These are phyloP conservation scores for Plusia festucae DNA, from an alignment of 2,888 invertebrate species.

Conservation along the genomic window DNA sequence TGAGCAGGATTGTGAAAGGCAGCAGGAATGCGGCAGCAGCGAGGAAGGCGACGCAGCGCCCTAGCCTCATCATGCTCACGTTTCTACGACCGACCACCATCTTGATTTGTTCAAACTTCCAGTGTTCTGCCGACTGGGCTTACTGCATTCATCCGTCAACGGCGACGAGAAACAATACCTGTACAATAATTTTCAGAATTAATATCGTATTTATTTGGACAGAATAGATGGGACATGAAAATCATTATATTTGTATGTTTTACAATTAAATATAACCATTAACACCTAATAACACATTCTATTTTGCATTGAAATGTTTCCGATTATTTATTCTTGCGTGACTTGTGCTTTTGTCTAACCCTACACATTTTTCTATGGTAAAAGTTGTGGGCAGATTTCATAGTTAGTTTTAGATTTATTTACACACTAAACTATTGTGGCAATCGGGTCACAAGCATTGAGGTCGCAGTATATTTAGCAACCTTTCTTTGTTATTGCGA, in stretches of 20 bases:
- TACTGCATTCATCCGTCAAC: constrained; percentile 44
- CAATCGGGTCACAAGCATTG: not conserved
- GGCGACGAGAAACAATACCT: constrained; percentile 24
- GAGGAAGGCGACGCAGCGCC: constrained; percentile 90
- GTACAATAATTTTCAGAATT: constrained; percentile 11
- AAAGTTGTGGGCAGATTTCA: not conserved
- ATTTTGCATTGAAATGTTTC: not conserved
- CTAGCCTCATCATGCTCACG: constrained; percentile 85
- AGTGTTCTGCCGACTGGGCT: constrained; percentile 34
- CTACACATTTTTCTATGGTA: not conserved
- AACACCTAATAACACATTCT: too few species aligned
- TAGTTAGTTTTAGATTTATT: not conserved
- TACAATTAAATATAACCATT: too few species aligned
- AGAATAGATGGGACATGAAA: not conserved
- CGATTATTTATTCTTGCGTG: not conserved
- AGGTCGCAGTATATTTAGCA: constrained; percentile 9
- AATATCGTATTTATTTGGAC: not conserved
- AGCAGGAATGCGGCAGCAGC: constrained; percentile 90
- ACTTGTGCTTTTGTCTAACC: not conserved
- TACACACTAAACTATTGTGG: constrained; percentile 3
- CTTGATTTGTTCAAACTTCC: constrained; percentile 35
- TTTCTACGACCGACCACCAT: constrained; percentile 79
- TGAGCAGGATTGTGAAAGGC: constrained; percentile 89
- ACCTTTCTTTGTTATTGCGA: constrained; percentile 13
- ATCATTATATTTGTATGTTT: not conserved